Percentiles rank a stretch among this genome's conserved stretches.
These are phyloP conservation scores for Drosophila bifasciata DNA, from an alignment of 1,140 invertebrate genomes.

Conservation along the genomic window DNA sequence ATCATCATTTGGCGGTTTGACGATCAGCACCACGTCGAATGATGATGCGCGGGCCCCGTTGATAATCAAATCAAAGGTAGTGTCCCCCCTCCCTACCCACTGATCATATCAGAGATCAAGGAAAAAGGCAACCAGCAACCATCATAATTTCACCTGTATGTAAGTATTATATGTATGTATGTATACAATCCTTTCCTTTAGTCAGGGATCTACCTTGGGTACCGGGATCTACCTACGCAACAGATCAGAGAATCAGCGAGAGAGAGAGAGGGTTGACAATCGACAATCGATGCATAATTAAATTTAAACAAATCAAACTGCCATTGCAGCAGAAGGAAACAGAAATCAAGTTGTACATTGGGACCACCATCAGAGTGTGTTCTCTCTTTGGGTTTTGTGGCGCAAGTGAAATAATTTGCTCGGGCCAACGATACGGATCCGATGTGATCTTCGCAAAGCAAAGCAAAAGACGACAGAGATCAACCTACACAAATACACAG, in stretches of 20 bases:
- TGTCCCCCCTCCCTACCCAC: no score
- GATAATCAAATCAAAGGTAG: slow-evolving; percentile 76
- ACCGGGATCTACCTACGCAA: slow-evolving; percentile 55
- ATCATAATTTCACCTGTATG: slow-evolving; percentile 69
- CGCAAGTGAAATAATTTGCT: slow-evolving; percentile 80
- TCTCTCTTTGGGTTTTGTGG: slow-evolving; percentile 13
- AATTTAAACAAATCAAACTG: slow-evolving; percentile 83
- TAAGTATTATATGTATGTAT: neutral
- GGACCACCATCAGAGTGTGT: slow-evolving; percentile 77
- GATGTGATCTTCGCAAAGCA: neutral
- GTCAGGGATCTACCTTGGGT: neutral
- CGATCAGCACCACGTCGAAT: slow-evolving; percentile 63
- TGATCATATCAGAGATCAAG: slow-evolving; percentile 38
- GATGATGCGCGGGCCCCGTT: no score
- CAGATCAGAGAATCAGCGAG: slow-evolving; percentile 6
- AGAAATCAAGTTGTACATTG: slow-evolving; percentile 80
- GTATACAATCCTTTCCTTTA: slow-evolving; percentile 20
- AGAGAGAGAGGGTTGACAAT: slow-evolving; percentile 53
- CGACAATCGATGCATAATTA: slow-evolving; percentile 80
- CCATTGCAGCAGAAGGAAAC: slow-evolving; percentile 73
- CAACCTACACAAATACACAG: slow-evolving; percentile 55
- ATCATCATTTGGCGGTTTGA: slow-evolving; percentile 78
- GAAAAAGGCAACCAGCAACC: slow-evolving; percentile 40
- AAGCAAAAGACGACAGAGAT: slow-evolving; percentile 24
- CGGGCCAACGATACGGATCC: slow-evolving; percentile 25